Percentiles rank a stretch among this genome's conserved stretches.
These are phyloP conservation scores for Amblyjoppa fuscipennis DNA, from an alignment of 2,888 invertebrate genomes.

Conservation along the genomic window DNA sequence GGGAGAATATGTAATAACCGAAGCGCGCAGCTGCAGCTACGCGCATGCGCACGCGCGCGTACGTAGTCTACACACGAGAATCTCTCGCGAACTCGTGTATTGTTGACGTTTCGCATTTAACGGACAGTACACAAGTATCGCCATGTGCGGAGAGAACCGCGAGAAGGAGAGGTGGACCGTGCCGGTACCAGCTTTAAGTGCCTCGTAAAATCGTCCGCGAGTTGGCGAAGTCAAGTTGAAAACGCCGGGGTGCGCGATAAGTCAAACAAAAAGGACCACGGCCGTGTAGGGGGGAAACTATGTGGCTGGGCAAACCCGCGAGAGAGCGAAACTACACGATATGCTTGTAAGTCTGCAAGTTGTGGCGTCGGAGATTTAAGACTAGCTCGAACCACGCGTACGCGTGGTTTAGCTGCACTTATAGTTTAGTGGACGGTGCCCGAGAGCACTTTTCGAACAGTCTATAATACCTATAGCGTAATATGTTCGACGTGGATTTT, in stretches of 20 bases:
- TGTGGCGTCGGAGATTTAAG: conserved; percentile 6
- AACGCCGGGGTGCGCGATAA: conserved; percentile 64
- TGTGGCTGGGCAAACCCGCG: not conserved
- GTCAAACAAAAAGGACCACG: conserved; percentile 66
- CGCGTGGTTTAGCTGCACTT: conserved; percentile 3
- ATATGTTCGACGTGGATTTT: conserved; percentile 43
- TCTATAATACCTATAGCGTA: conserved; percentile 14
- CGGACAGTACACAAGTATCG: conserved; percentile 41
- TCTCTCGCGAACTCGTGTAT: conserved; percentile 11
- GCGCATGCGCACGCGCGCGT: not conserved
- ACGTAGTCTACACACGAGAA: not conserved
- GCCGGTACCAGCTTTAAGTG: conserved; percentile 68
- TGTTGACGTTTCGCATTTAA: conserved; percentile 55
- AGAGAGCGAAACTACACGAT: conserved; percentile 61
- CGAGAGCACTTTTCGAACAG: conserved; percentile 43
- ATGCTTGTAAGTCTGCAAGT: conserved; percentile 64
- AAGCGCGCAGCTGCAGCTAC: not conserved
- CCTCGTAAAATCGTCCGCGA: conserved; percentile 68
- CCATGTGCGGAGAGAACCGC: not conserved
- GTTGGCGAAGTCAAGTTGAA: conserved; percentile 59
- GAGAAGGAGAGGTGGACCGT: conserved; percentile 38
- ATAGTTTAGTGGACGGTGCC: not conserved
- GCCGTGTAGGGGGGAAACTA: conserved; percentile 17
- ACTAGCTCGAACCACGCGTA: conserved; percentile 4
- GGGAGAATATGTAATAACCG: not conserved